phyloP scores from a whole-genome alignment of 1,140 invertebrate genomes.

The Drosophila sp. region DNA sequence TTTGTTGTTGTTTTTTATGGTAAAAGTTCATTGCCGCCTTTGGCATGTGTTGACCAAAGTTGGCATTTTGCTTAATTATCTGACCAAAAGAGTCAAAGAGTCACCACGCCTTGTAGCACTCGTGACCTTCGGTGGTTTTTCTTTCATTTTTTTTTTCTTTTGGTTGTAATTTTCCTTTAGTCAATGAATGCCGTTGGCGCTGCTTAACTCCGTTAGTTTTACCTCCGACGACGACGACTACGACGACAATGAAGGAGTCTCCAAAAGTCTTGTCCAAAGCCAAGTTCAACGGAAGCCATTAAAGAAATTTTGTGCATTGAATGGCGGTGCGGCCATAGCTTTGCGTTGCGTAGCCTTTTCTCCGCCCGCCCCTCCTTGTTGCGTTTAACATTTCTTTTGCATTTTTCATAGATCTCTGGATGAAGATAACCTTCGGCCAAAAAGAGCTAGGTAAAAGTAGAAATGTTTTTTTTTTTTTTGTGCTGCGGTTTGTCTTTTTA shows the following conservation, averaged over 20 bases:
- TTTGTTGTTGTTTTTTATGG: not conserved
- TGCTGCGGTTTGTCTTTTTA: conserved; percentile 32
- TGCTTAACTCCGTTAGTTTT: conserved; percentile 16
- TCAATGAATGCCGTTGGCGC: conserved; percentile 6
- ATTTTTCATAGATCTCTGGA: conserved; percentile 60
- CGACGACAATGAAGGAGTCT: conserved; percentile 4
- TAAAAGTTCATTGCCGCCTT: conserved; percentile 64
- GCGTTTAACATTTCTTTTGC: conserved; percentile 62
- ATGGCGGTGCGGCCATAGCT: not conserved
- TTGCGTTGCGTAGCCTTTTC: not conserved
- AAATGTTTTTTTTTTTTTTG: conserved; percentile 21
- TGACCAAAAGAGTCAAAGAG: conserved; percentile 55
- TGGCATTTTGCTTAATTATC: conserved; percentile 52
- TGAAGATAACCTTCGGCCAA: conserved; percentile 58
- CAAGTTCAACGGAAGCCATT: conserved; percentile 74
- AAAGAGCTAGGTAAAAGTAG: conserved; percentile 51
- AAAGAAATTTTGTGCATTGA: conserved; percentile 48
- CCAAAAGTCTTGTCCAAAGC: conserved; percentile 26
- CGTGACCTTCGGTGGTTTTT: conserved; percentile 60
- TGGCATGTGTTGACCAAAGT: conserved; percentile 42
- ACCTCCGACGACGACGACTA: conserved; percentile 8
- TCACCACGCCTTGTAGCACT: conserved; percentile 63
- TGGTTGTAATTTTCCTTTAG: not conserved
- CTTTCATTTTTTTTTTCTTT: conserved; percentile 17
- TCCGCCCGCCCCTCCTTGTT: not conserved